These are phyloP conservation scores for Aplysia californica DNA, from an alignment of 1,140 invertebrate genomes.

Conservation along the genomic window DNA sequence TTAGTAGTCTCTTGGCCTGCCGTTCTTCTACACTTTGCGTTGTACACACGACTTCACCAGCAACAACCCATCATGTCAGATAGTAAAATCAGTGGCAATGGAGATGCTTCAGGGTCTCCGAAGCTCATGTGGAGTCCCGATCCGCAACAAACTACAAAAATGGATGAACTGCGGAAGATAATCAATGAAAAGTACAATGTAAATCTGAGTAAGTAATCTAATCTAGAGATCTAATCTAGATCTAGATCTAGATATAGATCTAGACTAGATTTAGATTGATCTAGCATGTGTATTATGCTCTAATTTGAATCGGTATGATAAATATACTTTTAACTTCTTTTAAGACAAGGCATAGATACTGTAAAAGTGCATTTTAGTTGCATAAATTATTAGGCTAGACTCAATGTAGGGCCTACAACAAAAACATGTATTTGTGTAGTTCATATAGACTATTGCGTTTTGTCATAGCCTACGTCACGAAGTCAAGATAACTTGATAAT, in stretches of 20 bases:
- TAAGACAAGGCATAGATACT: neutral
- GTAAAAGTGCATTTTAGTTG: too few relatives aligned
- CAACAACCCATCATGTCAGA: too few relatives aligned
- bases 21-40: too few relatives aligned
- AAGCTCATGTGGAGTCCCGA: slow-evolving; percentile 58
- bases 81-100: slow-evolving; percentile 14
- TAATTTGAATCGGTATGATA: neutral
- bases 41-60: too few relatives aligned
- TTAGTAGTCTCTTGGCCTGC: too few relatives aligned
- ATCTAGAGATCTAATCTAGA: neutral
- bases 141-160: slow-evolving; percentile 44
- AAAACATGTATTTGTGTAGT: neutral
- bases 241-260: too few relatives aligned
- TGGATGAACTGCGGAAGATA: slow-evolving; percentile 49
- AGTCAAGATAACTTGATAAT: too few relatives aligned
- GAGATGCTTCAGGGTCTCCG: neutral
- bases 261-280: too few relatives aligned
- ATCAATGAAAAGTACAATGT: slow-evolving; percentile 56
- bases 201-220: slow-evolving; percentile 47
- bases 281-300: neutral
- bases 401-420: too few relatives aligned
- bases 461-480: too few relatives aligned
- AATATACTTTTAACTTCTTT: neutral
- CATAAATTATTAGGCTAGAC: too few relatives aligned
- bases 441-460: too few relatives aligned